Base-by-base conservation (phyloP, 1,140 invertebrate species). In the Coenobita brevimanus region DNA sequence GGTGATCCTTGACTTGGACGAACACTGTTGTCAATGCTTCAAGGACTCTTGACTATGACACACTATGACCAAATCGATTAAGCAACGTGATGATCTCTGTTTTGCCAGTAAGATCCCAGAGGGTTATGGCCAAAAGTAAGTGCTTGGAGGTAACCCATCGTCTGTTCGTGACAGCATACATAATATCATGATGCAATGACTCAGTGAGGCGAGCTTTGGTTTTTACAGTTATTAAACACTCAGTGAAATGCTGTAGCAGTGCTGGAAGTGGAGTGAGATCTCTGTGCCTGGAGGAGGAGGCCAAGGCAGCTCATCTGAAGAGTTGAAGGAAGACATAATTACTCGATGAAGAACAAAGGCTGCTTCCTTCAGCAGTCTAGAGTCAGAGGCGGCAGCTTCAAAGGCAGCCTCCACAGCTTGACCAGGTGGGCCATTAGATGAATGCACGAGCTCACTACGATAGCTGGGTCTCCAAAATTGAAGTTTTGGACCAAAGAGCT, bases 101-200 rank as follows among this genome's bases (percentile, higher is more conserved):
- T 62, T 62, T 62, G 2, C 60, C 60, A 62, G 60, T 62, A 62
- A 62, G 60, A 62, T 62, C 21, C 10, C 60, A 62, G 60, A 62
- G 60, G 2, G 60, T 62, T 62, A 62, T 62, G 30, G 60, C 13
- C 2, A 62, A 27, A 62, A 2, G 60, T 62, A 62, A 3, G 60
- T 3, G 60, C 30, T 62, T 62, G 60, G 2, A 62, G 60, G 13
- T 62, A 62, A 62, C 60, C 13, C 60, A 71, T 2, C 2, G 67
- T 71, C 3, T 33, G 3, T 71, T 71, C 3, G 67, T 71, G 67
- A 71, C 30, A 71, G 67, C 3, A 27, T 3, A 71, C 67, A 71
- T 71, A 33, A 71, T 15, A 71, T 71, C 24, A 71, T 71, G 67
- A 71, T 33, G 36, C n/a, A 71, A 71, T 54, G 24, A 71, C 21